These are phyloP conservation scores for Myripristis murdjan DNA, from an alignment of 2,797 vertebrate species.

Conservation along the genomic window DNA sequence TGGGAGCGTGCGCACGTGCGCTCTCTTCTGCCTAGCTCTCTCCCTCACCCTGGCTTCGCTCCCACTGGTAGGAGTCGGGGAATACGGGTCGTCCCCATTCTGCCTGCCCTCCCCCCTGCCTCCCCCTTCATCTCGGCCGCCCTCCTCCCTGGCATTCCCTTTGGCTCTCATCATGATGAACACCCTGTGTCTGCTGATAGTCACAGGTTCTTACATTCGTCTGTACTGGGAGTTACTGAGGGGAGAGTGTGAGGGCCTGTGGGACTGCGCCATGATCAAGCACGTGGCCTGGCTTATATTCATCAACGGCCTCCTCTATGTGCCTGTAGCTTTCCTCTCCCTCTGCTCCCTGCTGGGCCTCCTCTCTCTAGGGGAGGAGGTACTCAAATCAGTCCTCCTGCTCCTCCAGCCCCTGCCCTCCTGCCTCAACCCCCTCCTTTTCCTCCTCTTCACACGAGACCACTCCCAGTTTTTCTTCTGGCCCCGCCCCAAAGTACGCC, in stretches of 20 bases:
- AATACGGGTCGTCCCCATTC: conserved; percentile 93
- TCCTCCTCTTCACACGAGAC: conserved; percentile 93
- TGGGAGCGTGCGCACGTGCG: conserved; percentile 86
- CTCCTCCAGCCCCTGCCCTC: conserved; percentile 93
- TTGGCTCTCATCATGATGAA: conserved; percentile 94
- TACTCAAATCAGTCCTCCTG: conserved; percentile 92
- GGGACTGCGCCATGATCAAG: conserved; percentile 96
- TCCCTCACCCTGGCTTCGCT: conserved; percentile 88
- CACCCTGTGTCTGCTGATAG: conserved; percentile 92
- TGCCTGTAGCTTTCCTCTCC: conserved; percentile 95
- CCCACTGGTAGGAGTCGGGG: conserved; percentile 90
- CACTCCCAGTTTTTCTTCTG: conserved; percentile 89
- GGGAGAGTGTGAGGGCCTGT: conserved; percentile 90
- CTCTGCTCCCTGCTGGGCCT: conserved; percentile 93
- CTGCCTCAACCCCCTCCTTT: conserved; percentile 95
- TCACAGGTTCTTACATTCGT: conserved; percentile 92
- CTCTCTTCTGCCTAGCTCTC: conserved; percentile 88
- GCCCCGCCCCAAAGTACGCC: conserved; percentile 75
- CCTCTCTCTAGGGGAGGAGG: conserved; percentile 92
- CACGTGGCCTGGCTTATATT: conserved; percentile 97
- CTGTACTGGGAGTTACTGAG: conserved; percentile 94
- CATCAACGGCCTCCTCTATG: conserved; percentile 94
- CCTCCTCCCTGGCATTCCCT: conserved; percentile 89
- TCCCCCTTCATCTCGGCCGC: conserved; percentile 85
- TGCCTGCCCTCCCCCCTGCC: conserved; percentile 92